Evolutionary conservation across 2,888 invertebrate genomes (phyloP).

Genomic region (Sialis fuliginosa): DNA sequence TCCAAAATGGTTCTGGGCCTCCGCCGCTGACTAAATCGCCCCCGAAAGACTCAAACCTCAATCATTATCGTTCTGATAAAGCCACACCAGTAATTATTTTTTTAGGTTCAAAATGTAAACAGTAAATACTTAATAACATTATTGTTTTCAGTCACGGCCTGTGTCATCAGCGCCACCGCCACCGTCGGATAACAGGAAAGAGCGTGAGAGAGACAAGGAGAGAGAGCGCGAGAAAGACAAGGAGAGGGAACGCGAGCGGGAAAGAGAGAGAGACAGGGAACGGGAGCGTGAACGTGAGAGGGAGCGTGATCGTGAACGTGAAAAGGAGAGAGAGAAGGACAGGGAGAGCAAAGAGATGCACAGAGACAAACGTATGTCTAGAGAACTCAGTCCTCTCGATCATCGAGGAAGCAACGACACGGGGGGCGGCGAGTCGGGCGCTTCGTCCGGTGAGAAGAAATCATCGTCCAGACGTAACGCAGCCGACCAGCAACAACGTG

Average conservation of each 20-base stretch:
- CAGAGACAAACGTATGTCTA: conserved; percentile 21
- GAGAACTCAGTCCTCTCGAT: conserved; percentile 30
- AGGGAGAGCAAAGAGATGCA: conserved; percentile 21
- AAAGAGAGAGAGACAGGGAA: conserved; percentile 21
- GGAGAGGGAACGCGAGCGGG: conserved; percentile 22
- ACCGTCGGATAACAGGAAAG: conserved; percentile 23
- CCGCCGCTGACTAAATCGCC: conserved; percentile 29
- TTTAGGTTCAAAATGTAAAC: not conserved
- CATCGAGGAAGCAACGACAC: conserved; percentile 23
- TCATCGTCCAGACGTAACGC: conserved; percentile 17
- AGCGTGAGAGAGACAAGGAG: conserved; percentile 21
- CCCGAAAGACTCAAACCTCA: conserved; percentile 39
- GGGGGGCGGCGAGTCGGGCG: not conserved
- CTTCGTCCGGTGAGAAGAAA: conserved; percentile 17
- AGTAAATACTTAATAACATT: not conserved
- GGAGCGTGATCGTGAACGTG: conserved; percentile 16
- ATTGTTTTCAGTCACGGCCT: conserved; percentile 16
- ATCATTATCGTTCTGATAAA: conserved; percentile 34
- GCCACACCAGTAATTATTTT: conserved; percentile 19
- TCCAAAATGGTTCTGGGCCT: conserved; percentile 29
- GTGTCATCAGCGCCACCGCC: conserved; percentile 19
- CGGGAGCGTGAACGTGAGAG: conserved; percentile 14
- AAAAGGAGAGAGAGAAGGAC: conserved; percentile 17
- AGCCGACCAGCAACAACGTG: conserved; percentile 15
- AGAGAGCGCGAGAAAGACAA: conserved; percentile 26